Conservation (phyloP, 2,888 invertebrate species). For the Incurvaria masculella region DNA sequence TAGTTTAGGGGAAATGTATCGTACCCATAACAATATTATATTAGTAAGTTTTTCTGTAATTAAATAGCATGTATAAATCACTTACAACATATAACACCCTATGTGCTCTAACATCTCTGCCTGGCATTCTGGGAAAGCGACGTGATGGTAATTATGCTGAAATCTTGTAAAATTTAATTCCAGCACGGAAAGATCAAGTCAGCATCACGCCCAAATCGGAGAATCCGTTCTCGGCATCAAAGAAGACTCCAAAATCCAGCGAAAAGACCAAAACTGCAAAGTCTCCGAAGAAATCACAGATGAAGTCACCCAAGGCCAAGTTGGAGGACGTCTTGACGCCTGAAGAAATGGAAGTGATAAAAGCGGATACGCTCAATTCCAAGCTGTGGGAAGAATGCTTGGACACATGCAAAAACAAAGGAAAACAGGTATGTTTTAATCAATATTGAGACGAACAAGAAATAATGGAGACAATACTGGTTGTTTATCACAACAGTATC, state of each 20-base stretch:
- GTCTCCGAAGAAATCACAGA: slow-evolving; percentile 18
- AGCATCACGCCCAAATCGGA: slow-evolving; percentile 1
- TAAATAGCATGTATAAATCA: too few species aligned
- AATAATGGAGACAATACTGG: too few species aligned
- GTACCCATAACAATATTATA: too few species aligned
- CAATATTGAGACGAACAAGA: too few species aligned
- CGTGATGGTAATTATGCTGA: too few species aligned
- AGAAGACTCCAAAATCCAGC: slow-evolving; percentile 5
- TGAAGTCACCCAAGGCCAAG: slow-evolving; percentile 20
- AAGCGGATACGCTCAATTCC: slow-evolving; percentile 56
- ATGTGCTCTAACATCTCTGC: too few species aligned
- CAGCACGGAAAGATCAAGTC: background rate
- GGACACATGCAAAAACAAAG: slow-evolving; percentile 32
- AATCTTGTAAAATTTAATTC: too few species aligned
- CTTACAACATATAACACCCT: too few species aligned
- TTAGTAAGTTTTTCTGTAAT: too few species aligned
- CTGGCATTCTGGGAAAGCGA: too few species aligned
- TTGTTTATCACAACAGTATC: too few species aligned
- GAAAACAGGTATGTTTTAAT: slow-evolving; percentile 47
- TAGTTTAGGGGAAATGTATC: too few species aligned
- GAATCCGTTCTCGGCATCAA: slow-evolving; percentile 15
- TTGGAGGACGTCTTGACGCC: slow-evolving; percentile 21
- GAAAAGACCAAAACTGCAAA: slow-evolving; percentile 7
- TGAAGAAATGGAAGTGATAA: slow-evolving; percentile 37
- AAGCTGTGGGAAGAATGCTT: slow-evolving; percentile 69